Percentiles rank a stretch among this genome's conserved stretches.
Conservation (phyloP, 2,797 vertebrate species). For the Lepus townsendii region DNA sequence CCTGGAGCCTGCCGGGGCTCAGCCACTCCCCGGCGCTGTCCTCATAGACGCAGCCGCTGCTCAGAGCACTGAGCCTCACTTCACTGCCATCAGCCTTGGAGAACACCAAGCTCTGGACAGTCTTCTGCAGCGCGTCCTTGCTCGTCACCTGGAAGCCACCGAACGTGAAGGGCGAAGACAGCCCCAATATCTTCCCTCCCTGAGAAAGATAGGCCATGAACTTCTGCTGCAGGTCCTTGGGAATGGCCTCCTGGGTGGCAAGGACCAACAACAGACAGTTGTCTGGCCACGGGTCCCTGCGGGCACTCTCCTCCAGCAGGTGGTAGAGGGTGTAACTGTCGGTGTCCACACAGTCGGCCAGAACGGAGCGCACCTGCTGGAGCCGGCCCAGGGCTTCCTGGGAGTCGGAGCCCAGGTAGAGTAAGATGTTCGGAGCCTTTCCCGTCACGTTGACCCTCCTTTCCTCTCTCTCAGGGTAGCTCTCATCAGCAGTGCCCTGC, state of each 20-base stretch:
- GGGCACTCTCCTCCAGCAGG: slow-evolving; percentile 90
- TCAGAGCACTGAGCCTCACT: slow-evolving; percentile 89
- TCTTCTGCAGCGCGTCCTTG: slow-evolving; percentile 76
- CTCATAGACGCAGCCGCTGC: slow-evolving; percentile 90
- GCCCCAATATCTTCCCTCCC: slow-evolving; percentile 94
- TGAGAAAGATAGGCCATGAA: slow-evolving; percentile 92
- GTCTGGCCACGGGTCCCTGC: slow-evolving; percentile 94
- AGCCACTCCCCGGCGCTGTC: slow-evolving; percentile 80
- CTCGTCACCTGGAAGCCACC: slow-evolving; percentile 89
- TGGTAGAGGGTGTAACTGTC: slow-evolving; percentile 93
- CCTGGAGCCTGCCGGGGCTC: slow-evolving; percentile 86
- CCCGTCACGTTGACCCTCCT: slow-evolving; percentile 74
- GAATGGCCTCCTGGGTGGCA: slow-evolving; percentile 89
- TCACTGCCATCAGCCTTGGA: slow-evolving; percentile 88
- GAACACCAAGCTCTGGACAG: slow-evolving; percentile 90
- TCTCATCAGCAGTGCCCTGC: slow-evolving; percentile 54
- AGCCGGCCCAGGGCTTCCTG: slow-evolving; percentile 85
- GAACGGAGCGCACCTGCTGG: slow-evolving; percentile 86
- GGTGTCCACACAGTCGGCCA: slow-evolving; percentile 91
- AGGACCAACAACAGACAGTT: slow-evolving; percentile 93
- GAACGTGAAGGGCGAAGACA: slow-evolving; percentile 91
- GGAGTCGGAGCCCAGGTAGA: slow-evolving; percentile 90
- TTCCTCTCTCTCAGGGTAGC: neutral
- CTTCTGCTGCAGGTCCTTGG: slow-evolving; percentile 87
- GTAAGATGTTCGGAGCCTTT: slow-evolving; percentile 94